Evolutionary conservation across 1,140 invertebrate genomes (phyloP), one percentile per base, ranked within the genome.

Genomic region (Sminthurinus signatus): DNA sequence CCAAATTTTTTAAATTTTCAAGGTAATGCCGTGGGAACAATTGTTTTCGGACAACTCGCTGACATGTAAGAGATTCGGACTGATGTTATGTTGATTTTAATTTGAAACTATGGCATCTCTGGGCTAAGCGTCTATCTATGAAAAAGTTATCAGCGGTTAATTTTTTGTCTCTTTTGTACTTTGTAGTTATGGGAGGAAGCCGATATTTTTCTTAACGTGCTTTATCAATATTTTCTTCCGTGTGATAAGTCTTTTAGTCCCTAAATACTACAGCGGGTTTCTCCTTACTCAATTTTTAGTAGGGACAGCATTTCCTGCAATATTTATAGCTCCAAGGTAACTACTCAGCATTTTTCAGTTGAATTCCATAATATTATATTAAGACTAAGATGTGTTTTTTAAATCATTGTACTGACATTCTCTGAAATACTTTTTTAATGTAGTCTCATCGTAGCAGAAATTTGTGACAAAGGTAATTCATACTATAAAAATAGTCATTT

Each of bases 241-340:
- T 8, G 48, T 63, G n/a, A 29, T 72, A 0, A 60, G 60, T 46
- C 46, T 72, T 10, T 69, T 67, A 42, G 23, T 67, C 2, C 39
- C 54, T 2, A 27, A 64, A 15, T 57, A 62, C 29, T 52, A 59
- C 19, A 4, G 42, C 2, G 36, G 31, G 10, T 72, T 64, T 55
- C 44, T 60, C 25, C 50, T 28, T 10, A 43, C 57, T 10, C 67
- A 69, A 42, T 72, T 72, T 55, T 14, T 72, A 15, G 64, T 61
- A 29, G 67, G 67, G 14, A 66, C 67, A 42, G 64, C 67, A 21
- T 72, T 67, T 31, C 70, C 70, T 10, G 54, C 64, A 0, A 67
- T 68, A 57, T 72, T 69, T 39, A 67, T 72, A 19, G 61, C 61
- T 27, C 70, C 67, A n/a, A n/a, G n/a, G n/a, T n/a, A n/a, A n/a